These are phyloP conservation scores for Melieria omissa DNA, from an alignment of 2,888 invertebrate species.

Conservation along the genomic window DNA sequence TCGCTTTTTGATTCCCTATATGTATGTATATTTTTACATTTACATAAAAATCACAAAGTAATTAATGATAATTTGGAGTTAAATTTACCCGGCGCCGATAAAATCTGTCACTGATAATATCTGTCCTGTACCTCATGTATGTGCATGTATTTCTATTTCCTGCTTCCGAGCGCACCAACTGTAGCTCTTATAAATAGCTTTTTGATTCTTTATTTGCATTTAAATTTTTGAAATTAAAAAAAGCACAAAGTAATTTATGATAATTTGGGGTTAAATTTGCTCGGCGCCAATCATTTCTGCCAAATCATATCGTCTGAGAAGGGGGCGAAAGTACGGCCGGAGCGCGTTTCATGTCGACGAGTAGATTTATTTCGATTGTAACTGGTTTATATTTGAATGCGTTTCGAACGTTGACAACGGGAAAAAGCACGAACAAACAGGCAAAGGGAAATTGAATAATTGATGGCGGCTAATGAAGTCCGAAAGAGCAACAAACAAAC, in stretches of 20 bases:
- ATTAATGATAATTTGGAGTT: neutral
- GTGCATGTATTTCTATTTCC: neutral
- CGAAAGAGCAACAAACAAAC: neutral
- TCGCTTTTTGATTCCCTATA: too few relatives aligned
- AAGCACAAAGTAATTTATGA: neutral
- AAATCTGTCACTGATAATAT: neutral
- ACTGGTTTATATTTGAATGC: neutral
- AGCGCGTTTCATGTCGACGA: neutral
- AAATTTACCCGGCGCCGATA: constrained; percentile 5
- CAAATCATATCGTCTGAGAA: neutral
- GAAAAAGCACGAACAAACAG: neutral
- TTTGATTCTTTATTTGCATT: too few relatives aligned
- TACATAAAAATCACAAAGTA: neutral
- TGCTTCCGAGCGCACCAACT: too few relatives aligned
- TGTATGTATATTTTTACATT: too few relatives aligned
- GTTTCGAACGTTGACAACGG: neutral
- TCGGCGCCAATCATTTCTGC: constrained; percentile 7
- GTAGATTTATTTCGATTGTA: neutral
- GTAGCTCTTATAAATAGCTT: too few relatives aligned
- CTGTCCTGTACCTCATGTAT: too few relatives aligned
- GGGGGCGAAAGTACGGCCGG: neutral
- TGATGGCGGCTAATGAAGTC: neutral
- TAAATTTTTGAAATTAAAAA: too few relatives aligned
- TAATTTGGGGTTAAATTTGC: neutral
- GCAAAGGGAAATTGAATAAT: neutral